phyloP scores from a whole-genome alignment of 2,797 vertebrate genomes.

The Molossus alvarezi region DNA sequence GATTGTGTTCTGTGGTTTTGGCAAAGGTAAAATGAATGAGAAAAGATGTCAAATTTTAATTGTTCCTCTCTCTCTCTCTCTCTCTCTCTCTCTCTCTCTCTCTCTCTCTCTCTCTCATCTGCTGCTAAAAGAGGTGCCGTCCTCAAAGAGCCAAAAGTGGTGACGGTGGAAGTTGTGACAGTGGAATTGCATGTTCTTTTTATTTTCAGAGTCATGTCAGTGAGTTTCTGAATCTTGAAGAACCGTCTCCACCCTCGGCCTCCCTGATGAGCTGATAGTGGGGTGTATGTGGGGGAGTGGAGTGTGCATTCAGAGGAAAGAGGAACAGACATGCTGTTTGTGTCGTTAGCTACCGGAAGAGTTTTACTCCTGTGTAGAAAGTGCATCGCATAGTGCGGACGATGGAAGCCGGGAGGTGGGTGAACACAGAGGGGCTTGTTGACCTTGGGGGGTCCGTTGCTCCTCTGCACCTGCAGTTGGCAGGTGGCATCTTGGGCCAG shows the following conservation, averaged over 20 bases:
- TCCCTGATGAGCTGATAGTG: background rate
- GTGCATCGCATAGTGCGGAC: background rate
- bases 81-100: background rate
- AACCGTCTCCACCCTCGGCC: background rate
- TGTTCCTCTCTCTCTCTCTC: background rate
- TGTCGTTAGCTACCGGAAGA: background rate
- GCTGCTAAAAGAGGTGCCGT: background rate
- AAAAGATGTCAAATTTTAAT: slow-evolving; percentile 36
- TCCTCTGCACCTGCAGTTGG: background rate
- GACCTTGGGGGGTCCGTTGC: accelerated
- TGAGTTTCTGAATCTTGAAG: background rate
- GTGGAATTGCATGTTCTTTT: background rate
- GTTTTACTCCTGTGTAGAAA: background rate
- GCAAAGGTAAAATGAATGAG: slow-evolving; percentile 55
- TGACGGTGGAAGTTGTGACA: background rate
- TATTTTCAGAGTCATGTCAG: background rate
- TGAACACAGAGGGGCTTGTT: accelerated
- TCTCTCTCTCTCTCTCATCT: background rate
- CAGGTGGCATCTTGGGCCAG: background rate
- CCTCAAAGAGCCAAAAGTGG: background rate
- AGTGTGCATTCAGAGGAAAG: too few relatives aligned
- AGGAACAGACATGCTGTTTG: accelerated
- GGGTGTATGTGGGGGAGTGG: background rate
- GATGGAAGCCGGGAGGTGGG: background rate
- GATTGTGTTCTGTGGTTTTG: slow-evolving; percentile 49